phyloP scores from a whole-genome alignment of 2,113 vertebrate species.

The Onychostruthus taczanowskii region DNA sequence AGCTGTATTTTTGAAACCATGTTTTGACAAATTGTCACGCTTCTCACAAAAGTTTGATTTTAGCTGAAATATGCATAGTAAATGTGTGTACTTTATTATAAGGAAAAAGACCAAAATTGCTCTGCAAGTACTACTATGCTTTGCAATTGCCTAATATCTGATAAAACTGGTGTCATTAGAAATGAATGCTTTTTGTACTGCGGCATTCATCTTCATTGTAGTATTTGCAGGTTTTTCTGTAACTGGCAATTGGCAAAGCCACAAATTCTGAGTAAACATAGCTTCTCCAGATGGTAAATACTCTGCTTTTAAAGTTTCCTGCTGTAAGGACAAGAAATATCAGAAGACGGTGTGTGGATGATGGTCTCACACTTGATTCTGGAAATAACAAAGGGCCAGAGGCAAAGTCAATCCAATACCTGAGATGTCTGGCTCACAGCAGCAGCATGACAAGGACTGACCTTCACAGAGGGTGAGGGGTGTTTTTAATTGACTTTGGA shows the following conservation, averaged over 20 bases:
- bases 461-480: fast-evolving
- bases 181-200: not conserved
- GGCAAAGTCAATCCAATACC: not conserved
- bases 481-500: not conserved
- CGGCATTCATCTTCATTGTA: slow-evolving; percentile 1
- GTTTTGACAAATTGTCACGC: slow-evolving; percentile 29
- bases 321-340: not conserved
- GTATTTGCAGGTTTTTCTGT: not conserved
- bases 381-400: not conserved
- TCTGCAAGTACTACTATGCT: not conserved
- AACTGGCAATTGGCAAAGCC: not conserved
- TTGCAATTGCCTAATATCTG: not conserved
- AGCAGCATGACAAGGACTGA: not conserved
- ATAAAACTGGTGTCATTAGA: not conserved
- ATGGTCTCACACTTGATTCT: not conserved
- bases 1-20: not conserved
- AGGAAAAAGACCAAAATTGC: not conserved
- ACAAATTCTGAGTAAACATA: slow-evolving; percentile 10
- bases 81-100: not conserved
- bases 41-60: slow-evolving; percentile 37
- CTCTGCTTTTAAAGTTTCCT: slow-evolving; percentile 7
- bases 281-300: not conserved
- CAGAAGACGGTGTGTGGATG: not conserved
- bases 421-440: not conserved
- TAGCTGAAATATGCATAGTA: slow-evolving; percentile 29